A percentile compares a stretch with the other conserved stretches of the same genome.
Conservation (phyloP, 1,140 invertebrate genomes). For the Cydia amplana region DNA sequence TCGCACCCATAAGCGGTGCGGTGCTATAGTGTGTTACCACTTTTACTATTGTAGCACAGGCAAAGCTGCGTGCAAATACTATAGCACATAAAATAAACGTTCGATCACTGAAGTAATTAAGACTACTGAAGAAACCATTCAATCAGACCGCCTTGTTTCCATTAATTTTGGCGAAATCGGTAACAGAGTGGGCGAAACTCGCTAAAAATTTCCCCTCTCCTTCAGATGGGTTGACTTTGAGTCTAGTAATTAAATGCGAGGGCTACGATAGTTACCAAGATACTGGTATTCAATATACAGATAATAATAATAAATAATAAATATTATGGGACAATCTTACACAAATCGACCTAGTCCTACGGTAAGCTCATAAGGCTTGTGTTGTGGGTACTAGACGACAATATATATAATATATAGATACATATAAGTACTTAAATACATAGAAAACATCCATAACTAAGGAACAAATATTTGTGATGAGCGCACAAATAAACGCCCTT, state of each 20-base stretch:
- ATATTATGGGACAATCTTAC: too few relatives aligned
- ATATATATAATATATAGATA: too few relatives aligned
- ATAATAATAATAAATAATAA: not conserved
- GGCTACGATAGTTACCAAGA: conserved; percentile 13
- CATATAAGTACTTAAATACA: too few relatives aligned
- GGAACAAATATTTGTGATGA: too few relatives aligned
- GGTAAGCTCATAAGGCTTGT: too few relatives aligned
- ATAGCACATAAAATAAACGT: not conserved
- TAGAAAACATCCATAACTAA: too few relatives aligned
- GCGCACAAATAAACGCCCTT: too few relatives aligned
- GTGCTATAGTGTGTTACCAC: too few relatives aligned
- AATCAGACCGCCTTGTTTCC: conserved; percentile 23
- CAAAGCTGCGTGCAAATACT: not conserved
- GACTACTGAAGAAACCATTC: conserved; percentile 26
- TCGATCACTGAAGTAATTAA: conserved; percentile 11
- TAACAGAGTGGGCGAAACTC: conserved; percentile 21
- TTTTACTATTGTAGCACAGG: too few relatives aligned
- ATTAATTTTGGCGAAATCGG: conserved; percentile 16
- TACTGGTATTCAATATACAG: not conserved
- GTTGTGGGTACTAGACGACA: too few relatives aligned
- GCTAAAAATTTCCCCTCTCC: not conserved
- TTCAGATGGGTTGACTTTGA: conserved; percentile 40
- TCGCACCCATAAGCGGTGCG: too few relatives aligned
- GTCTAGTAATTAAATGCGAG: conserved; percentile 48
- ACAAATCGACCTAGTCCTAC: too few relatives aligned